Evolutionary conservation across 2,797 vertebrate species (phyloP), one percentile per base, ranked within the genome.

Genomic region (Limosa lapponica): DNA sequence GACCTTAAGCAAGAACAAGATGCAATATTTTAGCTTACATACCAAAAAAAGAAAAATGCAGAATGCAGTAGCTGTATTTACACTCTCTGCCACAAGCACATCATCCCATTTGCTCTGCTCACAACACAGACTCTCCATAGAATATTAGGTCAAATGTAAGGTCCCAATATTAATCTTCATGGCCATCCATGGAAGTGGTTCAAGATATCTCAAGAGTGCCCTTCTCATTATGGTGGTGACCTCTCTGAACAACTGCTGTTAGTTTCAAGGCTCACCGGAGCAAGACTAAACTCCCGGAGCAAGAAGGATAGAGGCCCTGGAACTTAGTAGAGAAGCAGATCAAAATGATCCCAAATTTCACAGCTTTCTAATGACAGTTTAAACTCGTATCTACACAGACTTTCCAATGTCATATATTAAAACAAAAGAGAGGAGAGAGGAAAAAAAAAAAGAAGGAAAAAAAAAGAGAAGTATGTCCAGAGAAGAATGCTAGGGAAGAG

Each of bases 81-180:
- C 64, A 62, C 57, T 27, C 22, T 55, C 37, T 69, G 79, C 69
- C 57, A 93, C 22, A 19, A 79, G 72, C 37, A 67, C 49, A 81
- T 82, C 57, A 55, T 71, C 57, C 87, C 57, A 72, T 36, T 89
- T 92, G 51, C 61, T 87, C 77, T 81, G 54, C 66, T 92, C 27
- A 15, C 75, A 82, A 90, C 54, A 66, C 0, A 0, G 62, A 72
- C 15, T 85, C 84, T 89, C 93, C 43, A 65, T 44, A 88, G 86
- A 94, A 82, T 91, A 93, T 88, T 51, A 84, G 83, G 86, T 96
- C 87, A 95, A 90, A 75, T 75, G 54, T 84, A 95, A 95, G 80
- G 77, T 94, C 88, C 82, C 70, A 69, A 0, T 87, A 89, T 75
- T 88, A 94, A 94, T 89, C 93, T 93, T 89, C 81, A 78, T 52